Conservation (phyloP, 2,797 vertebrate genomes). For the Tauraco hartlaubi region DNA sequence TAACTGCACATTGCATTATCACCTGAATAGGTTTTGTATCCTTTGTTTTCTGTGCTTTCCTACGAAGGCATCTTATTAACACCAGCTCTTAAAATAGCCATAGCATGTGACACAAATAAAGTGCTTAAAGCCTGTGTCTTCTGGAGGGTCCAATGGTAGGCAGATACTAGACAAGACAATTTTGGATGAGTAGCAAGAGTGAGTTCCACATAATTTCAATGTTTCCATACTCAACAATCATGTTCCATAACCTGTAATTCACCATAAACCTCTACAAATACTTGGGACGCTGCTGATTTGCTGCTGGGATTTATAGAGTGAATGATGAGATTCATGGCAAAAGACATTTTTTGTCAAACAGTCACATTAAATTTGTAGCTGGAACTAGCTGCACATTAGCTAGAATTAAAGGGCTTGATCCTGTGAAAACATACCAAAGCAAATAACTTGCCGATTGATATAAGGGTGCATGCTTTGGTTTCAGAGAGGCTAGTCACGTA, state of each 20-base stretch:
- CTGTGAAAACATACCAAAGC: not conserved
- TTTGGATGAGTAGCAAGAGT: not conserved
- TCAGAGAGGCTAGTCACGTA: not conserved
- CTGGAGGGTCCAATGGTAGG: not conserved
- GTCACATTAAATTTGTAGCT: not conserved
- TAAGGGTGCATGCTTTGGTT: not conserved
- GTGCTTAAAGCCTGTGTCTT: not conserved
- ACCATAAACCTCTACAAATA: not conserved
- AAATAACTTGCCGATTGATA: not conserved
- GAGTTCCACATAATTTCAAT: not conserved
- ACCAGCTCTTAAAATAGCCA: not conserved
- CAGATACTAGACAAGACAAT: not conserved
- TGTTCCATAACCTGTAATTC: not conserved
- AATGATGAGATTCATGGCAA: not conserved
- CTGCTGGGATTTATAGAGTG: not conserved
- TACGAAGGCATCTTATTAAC: not conserved
- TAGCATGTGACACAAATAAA: not conserved
- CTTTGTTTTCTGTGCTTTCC: not conserved
- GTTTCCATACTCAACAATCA: not conserved
- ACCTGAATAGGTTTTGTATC: not conserved
- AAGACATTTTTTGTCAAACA: not conserved
- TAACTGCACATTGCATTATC: not conserved
- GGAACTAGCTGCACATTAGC: not conserved
- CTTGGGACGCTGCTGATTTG: not conserved
- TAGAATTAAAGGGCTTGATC: not conserved